Conservation (phyloP, 2,797 vertebrate species). For the Hipposideros larvatus region DNA sequence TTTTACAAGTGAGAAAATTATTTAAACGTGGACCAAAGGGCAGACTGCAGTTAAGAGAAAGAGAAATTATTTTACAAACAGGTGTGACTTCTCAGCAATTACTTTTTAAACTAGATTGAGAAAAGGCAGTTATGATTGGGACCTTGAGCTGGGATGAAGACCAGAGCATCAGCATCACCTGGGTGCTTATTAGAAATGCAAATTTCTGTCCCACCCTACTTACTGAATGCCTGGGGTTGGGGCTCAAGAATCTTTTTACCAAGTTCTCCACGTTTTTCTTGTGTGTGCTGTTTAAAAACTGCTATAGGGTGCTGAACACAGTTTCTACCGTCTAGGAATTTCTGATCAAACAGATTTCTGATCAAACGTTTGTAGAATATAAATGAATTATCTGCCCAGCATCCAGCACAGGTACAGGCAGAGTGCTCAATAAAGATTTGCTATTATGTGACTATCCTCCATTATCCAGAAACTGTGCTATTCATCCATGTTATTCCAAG, state of each 20-base stretch:
- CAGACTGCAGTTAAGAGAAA: not conserved
- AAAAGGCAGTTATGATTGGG: conserved; percentile 15
- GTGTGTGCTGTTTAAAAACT: not conserved
- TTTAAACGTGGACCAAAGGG: not conserved
- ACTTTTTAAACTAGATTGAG: conserved; percentile 5
- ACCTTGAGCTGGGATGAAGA: not conserved
- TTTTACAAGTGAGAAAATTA: not conserved
- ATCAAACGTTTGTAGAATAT: not conserved
- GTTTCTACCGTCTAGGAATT: conserved; percentile 6
- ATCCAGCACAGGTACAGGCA: not conserved
- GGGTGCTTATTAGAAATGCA: not conserved
- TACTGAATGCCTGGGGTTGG: not conserved
- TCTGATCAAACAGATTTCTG: conserved; percentile 3
- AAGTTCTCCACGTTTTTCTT: not conserved
- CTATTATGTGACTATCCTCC: not conserved
- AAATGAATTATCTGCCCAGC: not conserved
- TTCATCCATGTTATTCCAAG: not conserved
- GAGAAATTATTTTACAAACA: not conserved
- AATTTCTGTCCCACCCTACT: not conserved
- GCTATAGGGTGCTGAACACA: not conserved
- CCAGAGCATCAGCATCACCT: not conserved
- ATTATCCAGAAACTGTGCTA: conserved; percentile 1
- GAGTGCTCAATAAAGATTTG: not conserved
- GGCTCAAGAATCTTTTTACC: not conserved
- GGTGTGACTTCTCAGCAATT: not conserved